Evolutionary conservation across 2,888 invertebrate species (phyloP).

Genomic region (Ferrisia virgata): DNA sequence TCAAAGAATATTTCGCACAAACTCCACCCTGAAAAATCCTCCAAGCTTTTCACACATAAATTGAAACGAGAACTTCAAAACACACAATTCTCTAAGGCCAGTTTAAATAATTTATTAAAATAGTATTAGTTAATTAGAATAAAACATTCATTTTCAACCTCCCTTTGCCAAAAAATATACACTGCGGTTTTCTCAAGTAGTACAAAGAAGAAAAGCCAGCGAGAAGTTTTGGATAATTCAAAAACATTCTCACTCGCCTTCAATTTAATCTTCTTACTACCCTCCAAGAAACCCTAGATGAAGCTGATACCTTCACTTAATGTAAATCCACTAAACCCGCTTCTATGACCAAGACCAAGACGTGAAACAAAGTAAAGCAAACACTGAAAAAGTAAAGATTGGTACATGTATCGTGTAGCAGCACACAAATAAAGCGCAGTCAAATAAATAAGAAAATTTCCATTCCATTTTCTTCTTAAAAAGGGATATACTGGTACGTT

Average conservation of each 20-base stretch:
- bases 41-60: too few relatives aligned
- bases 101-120: not conserved
- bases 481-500: too few relatives aligned
- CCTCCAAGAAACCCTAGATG: not conserved
- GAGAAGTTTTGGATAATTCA: not conserved
- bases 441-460: not conserved
- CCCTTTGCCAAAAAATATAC: not conserved
- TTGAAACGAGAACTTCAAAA: not conserved
- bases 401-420: too few relatives aligned
- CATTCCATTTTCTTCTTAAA: not conserved
- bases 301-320: not conserved
- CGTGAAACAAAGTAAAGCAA: not conserved
- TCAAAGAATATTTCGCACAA: too few relatives aligned
- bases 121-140: not conserved
- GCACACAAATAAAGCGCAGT: not conserved
- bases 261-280: not conserved
- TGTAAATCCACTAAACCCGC: not conserved
- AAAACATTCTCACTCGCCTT: not conserved
- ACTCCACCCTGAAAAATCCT: too few relatives aligned
- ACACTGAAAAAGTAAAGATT: not conserved
- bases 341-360: not conserved
- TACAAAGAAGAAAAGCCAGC: not conserved
- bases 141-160: not conserved
- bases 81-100: not conserved
- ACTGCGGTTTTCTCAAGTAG: not conserved